These are phyloP conservation scores for Rhopalosiphum padi DNA, from an alignment of 1,140 invertebrate species.

Conservation along the genomic window DNA sequence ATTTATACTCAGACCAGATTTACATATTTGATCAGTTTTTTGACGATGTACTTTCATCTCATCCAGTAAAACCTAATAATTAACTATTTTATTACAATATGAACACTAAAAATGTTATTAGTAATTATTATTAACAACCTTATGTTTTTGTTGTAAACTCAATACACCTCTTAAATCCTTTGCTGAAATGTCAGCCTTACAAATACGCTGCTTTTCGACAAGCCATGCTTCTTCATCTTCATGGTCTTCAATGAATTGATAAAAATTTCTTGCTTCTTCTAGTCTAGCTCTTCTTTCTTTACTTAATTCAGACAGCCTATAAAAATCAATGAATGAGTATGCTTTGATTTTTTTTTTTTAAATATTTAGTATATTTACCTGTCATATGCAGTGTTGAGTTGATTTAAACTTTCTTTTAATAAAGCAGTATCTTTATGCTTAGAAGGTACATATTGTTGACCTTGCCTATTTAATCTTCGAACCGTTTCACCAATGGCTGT, in stretches of 20 bases:
- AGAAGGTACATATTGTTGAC: conserved; percentile 64
- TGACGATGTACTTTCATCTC: conserved; percentile 87
- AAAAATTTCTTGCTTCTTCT: conserved; percentile 91
- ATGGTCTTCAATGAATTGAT: conserved; percentile 93
- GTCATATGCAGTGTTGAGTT: conserved; percentile 76
- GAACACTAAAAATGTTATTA: not conserved
- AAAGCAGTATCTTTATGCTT: conserved; percentile 72
- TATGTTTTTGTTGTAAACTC: conserved; percentile 92
- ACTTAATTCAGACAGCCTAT: conserved; percentile 73
- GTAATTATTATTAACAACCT: conserved; percentile 66
- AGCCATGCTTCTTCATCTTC: conserved; percentile 94
- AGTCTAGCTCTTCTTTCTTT: conserved; percentile 81
- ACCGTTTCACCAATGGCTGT: conserved; percentile 84
- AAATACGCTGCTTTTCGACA: conserved; percentile 90
- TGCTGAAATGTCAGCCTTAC: conserved; percentile 86
- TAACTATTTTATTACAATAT: not conserved
- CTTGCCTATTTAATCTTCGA: conserved; percentile 76
- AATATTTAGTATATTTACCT: conserved; percentile 65
- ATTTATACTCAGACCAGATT: conserved; percentile 76
- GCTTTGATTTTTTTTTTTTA: not conserved
- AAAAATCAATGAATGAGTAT: not conserved
- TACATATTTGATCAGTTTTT: conserved; percentile 79
- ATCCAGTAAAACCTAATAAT: conserved; percentile 75
- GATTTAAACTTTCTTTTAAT: conserved; percentile 74
- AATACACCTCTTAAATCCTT: conserved; percentile 91